These are phyloP conservation scores for cattle (Bos taurus) DNA, from an alignment of 2,113 vertebrate genomes.

Conservation along the genomic window DNA sequence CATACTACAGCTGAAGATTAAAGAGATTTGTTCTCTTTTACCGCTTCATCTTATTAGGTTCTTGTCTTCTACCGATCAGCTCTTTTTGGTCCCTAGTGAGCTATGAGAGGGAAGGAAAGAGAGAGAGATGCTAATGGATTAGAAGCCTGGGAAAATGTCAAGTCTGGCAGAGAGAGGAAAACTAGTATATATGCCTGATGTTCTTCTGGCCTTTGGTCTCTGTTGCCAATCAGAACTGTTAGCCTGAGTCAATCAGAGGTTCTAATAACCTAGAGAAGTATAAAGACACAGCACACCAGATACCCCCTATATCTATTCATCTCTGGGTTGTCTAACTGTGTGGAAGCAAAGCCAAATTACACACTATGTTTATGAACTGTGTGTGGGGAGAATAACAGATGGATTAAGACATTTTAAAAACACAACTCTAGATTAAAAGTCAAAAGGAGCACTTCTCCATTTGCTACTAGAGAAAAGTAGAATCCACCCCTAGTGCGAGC, in stretches of 20 bases:
- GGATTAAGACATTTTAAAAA: not conserved
- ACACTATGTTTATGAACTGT: not conserved
- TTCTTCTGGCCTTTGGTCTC: not conserved
- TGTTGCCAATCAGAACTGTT: not conserved
- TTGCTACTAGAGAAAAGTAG: not conserved
- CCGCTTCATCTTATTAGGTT: not conserved
- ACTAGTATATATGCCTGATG: not conserved
- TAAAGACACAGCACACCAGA: not conserved
- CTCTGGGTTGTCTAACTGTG: not conserved
- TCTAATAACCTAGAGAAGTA: not conserved
- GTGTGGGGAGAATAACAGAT: rapidly evolving
- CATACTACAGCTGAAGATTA: not conserved
- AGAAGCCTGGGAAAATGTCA: not conserved
- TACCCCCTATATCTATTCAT: not conserved
- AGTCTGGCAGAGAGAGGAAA: not conserved
- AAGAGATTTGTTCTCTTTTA: not conserved
- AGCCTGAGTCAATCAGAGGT: not conserved
- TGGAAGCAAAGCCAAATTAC: not conserved
- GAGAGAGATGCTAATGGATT: not conserved
- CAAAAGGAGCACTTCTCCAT: not conserved
- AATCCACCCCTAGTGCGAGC: rapidly evolving
- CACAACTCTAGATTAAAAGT: not conserved
- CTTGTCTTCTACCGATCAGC: not conserved
- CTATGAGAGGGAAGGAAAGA: not conserved
- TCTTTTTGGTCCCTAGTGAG: not conserved